phyloP scores from a whole-genome alignment of 2,888 invertebrate genomes.

The Drosophila quinaria region DNA sequence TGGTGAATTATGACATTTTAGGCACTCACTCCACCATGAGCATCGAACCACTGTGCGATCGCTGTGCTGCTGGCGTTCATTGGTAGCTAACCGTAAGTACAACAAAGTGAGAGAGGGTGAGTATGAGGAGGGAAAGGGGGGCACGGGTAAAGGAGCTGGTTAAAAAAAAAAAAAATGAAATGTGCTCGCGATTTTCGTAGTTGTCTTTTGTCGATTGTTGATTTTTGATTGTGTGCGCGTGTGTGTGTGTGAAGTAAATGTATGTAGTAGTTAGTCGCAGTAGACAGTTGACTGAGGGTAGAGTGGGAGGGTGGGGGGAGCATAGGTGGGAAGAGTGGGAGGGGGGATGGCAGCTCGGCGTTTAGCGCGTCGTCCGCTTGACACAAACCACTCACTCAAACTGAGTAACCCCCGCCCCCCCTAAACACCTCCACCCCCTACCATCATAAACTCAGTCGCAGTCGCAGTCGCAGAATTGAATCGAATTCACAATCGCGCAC shows the following conservation, averaged over 20 bases:
- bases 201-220: constrained; percentile 70
- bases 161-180: constrained; percentile 41
- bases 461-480: constrained; percentile 24
- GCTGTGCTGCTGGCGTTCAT: constrained; percentile 33
- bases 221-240: constrained; percentile 22
- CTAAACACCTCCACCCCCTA: neutral
- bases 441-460: constrained; percentile 4
- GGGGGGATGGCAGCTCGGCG: constrained; percentile 23
- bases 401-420: constrained; percentile 16
- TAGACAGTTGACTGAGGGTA: constrained; percentile 25
- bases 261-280: constrained; percentile 58
- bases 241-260: constrained; percentile 22
- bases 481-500: constrained; percentile 46
- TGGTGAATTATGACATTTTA: neutral
- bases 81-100: constrained; percentile 61
- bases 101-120: neutral
- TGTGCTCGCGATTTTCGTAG: constrained; percentile 64
- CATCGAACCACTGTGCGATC: constrained; percentile 52
- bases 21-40: neutral
- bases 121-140: neutral
- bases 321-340: neutral
- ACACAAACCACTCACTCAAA: constrained; percentile 58
- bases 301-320: neutral
- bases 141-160: constrained; percentile 39
- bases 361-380: constrained; percentile 39